Percentiles rank a stretch among this genome's conserved stretches.
These are phyloP conservation scores for Pseudachorutes palmiensis DNA, from an alignment of 1,140 invertebrate genomes.

Conservation along the genomic window DNA sequence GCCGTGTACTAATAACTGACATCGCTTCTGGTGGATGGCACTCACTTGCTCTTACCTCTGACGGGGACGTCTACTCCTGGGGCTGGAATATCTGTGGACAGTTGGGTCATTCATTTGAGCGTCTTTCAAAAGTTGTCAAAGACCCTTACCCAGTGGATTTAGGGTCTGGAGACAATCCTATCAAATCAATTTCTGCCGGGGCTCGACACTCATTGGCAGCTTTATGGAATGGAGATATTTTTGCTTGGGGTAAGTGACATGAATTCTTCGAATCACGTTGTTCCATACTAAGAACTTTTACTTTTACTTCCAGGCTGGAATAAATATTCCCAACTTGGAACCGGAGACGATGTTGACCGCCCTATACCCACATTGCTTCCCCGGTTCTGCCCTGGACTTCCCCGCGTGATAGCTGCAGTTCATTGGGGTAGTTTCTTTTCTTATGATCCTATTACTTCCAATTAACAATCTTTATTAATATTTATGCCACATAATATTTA, in stretches of 20 bases:
- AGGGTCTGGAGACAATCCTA: constrained; percentile 25
- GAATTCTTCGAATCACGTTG: background rate
- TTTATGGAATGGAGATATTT: constrained; percentile 56
- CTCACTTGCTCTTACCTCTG: constrained; percentile 44
- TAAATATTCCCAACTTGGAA: constrained; percentile 66
- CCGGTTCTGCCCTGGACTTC: background rate
- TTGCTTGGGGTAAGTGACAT: constrained; percentile 58
- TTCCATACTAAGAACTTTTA: background rate
- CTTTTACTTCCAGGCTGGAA: constrained; percentile 53
- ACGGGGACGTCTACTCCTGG: constrained; percentile 48
- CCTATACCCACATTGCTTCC: background rate
- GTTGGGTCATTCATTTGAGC: constrained; percentile 30
- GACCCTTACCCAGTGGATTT: constrained; percentile 37
- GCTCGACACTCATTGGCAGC: constrained; percentile 77
- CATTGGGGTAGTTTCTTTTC: background rate
- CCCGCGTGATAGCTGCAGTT: background rate
- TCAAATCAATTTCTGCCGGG: constrained; percentile 55
- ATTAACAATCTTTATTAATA: too few species aligned
- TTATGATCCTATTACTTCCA: background rate
- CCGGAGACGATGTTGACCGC: constrained; percentile 34
- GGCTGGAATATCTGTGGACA: constrained; percentile 57
- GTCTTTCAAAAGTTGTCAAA: constrained; percentile 5
- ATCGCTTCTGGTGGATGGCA: constrained; percentile 52
- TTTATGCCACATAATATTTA: too few species aligned
- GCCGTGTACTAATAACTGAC: constrained; percentile 51